These are phyloP conservation scores for Exocentrus adspersus DNA, from an alignment of 2,888 invertebrate species.

Conservation along the genomic window DNA sequence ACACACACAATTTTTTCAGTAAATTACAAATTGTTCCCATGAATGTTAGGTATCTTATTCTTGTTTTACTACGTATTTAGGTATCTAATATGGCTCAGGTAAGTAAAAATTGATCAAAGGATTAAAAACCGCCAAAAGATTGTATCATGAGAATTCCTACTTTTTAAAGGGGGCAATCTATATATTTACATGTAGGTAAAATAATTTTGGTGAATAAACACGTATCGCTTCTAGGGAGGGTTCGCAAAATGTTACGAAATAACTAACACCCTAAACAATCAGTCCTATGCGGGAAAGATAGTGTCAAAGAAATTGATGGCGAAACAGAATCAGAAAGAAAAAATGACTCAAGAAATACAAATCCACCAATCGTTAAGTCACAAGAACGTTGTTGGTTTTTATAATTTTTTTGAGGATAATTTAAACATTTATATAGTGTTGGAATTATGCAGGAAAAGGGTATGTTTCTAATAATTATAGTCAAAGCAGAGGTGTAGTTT, in stretches of 20 bases:
- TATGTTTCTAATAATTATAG: no score
- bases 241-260: constrained; percentile 99
- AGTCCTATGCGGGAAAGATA: constrained; percentile 94
- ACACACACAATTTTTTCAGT: no score
- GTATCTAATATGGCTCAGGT: no score
- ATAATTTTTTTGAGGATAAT: constrained; percentile 93
- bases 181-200: no score
- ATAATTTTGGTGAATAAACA: background rate
- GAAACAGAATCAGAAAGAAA: constrained; percentile 96
- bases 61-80: no score
- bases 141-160: background rate
- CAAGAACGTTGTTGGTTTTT: constrained; percentile 92
- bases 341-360: constrained; percentile 96
- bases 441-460: constrained; percentile 94
- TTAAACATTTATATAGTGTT: constrained; percentile 94
- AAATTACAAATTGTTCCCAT: no score
- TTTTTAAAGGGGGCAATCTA: no score
- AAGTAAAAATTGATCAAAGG: no score
- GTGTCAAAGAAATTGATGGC: constrained; percentile 93
- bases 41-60: no score
- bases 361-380: constrained; percentile 92
- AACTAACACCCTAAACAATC: constrained; percentile 79
- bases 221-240: constrained; percentile 84
- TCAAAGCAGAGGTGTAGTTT: background rate
- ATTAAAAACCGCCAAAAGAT: no score